A percentile compares a stretch with the other conserved stretches of the same genome.
These are phyloP conservation scores for Agrilus biguttatus DNA, from an alignment of 2,888 invertebrate species.

Conservation along the genomic window DNA sequence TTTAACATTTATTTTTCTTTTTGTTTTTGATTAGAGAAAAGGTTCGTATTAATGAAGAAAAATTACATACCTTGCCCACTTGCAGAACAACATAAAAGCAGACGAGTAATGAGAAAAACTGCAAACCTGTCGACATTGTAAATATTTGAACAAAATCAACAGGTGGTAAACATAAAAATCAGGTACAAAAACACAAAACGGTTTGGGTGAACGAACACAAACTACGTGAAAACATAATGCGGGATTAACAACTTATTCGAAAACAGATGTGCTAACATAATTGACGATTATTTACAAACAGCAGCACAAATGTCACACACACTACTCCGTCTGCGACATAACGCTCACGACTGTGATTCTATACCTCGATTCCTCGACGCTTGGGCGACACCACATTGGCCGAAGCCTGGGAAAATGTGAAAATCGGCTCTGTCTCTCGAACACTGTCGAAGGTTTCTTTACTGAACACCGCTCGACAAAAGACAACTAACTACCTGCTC, in stretches of 20 bases:
- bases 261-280: no score
- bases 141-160: constrained; percentile 10
- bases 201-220: constrained; percentile 5
- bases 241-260: not conserved
- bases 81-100: constrained; percentile 7
- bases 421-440: no score
- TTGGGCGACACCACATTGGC: no score
- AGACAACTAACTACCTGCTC: no score
- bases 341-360: no score
- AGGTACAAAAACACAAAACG: constrained; percentile 7
- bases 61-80: constrained; percentile 10
- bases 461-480: no score
- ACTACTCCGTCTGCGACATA: no score
- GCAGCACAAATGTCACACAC: no score
- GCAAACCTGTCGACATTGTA: constrained; percentile 9
- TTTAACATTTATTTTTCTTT: not conserved
- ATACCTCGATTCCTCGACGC: no score
- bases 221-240: constrained; percentile 2
- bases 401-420: no score
- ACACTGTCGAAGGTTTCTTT: no score
- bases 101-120: constrained; percentile 9
- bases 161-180: constrained; percentile 9
- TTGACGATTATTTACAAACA: no score
- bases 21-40: not conserved
- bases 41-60: not conserved